These are phyloP conservation scores for Isaurus tuberculatus DNA, from an alignment of 92 coral and sea anemone genomes.

Conservation along the genomic window DNA sequence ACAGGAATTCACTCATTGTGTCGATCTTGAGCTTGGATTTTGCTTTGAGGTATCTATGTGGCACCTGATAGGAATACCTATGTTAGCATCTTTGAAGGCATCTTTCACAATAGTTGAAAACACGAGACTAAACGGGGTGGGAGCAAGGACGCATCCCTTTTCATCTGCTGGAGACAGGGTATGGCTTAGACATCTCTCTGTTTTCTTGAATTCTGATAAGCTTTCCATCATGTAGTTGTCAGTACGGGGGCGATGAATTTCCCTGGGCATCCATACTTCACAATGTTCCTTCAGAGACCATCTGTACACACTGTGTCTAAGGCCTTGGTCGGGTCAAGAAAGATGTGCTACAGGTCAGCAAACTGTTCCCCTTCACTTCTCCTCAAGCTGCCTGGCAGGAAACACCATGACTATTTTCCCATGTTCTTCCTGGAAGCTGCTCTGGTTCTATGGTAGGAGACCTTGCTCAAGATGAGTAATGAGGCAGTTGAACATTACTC, in stretches of 20 bases:
- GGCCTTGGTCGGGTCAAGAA: neutral
- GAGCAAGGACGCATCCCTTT: neutral
- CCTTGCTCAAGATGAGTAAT: neutral
- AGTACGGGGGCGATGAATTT: neutral
- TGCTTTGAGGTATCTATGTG: slow-evolving; percentile 1
- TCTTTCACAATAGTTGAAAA: neutral
- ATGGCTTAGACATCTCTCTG: neutral
- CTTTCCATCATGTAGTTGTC: too few relatives aligned
- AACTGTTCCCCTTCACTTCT: neutral
- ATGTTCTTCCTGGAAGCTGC: slow-evolving; percentile 20
- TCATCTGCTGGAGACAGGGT: neutral
- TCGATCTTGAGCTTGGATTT: neutral
- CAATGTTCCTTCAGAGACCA: neutral
- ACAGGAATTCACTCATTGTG: neutral
- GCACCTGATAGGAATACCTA: neutral
- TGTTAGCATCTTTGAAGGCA: neutral
- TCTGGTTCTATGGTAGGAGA: neutral
- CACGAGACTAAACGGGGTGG: neutral
- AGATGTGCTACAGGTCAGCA: neutral
- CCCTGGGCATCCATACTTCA: neutral
- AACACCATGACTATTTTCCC: neutral
- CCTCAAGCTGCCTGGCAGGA: neutral
- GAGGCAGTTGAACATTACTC: neutral
- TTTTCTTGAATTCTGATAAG: neutral
- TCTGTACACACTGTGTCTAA: neutral